These are phyloP conservation scores for Lophotis ruficrista DNA, from an alignment of 2,113 vertebrate genomes.

Conservation along the genomic window DNA sequence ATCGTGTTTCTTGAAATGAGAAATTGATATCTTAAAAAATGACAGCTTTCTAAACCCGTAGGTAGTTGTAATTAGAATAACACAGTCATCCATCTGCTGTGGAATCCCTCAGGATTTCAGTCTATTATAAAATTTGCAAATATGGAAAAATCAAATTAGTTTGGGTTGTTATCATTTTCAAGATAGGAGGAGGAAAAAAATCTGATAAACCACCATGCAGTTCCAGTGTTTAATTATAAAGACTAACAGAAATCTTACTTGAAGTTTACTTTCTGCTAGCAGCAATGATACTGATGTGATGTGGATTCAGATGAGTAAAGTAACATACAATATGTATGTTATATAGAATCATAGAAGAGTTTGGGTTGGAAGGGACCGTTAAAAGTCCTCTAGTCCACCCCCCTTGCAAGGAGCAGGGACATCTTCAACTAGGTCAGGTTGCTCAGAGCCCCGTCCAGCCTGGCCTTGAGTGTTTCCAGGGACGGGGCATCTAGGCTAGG, in stretches of 20 bases:
- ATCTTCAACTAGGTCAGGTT: too few species aligned
- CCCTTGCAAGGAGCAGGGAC: too few species aligned
- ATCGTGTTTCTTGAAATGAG: slow-evolving; percentile 68
- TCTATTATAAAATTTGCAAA: slow-evolving; percentile 72
- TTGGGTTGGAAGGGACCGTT: too few species aligned
- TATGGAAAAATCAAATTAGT: slow-evolving; percentile 73
- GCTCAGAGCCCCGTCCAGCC: too few species aligned
- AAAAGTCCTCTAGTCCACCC: too few species aligned
- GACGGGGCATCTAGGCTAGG: too few species aligned
- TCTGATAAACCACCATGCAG: slow-evolving; percentile 13
- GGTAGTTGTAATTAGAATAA: slow-evolving; percentile 76
- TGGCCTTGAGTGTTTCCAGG: too few species aligned
- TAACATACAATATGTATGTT: neutral
- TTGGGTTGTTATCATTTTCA: slow-evolving; percentile 56
- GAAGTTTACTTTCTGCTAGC: slow-evolving; percentile 24
- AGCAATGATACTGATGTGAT: neutral
- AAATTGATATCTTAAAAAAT: slow-evolving; percentile 71
- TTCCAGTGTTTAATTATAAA: slow-evolving; percentile 39
- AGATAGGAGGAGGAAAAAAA: slow-evolving; percentile 46
- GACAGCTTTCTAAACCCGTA: slow-evolving; percentile 65
- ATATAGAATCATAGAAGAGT: neutral
- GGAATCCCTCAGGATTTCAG: slow-evolving; percentile 67
- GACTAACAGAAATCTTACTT: slow-evolving; percentile 5
- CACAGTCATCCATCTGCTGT: slow-evolving; percentile 71
- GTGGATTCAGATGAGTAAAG: neutral